Evolutionary conservation across 2,113 vertebrate genomes (phyloP), one percentile per base, ranked within the genome.

Genomic region (Rhabdornis inornatus): DNA sequence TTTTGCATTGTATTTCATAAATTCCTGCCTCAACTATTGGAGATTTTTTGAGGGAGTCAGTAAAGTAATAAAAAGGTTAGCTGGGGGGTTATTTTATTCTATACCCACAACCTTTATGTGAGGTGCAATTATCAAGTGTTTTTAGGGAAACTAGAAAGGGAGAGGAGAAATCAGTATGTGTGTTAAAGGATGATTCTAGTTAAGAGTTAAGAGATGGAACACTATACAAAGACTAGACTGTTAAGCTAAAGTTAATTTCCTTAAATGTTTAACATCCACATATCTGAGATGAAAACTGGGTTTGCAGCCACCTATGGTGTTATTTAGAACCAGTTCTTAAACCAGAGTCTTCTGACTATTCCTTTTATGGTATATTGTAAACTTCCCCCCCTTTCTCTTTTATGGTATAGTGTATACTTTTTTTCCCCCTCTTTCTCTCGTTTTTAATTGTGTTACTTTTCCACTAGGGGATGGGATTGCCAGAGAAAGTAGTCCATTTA

Each of bases 401-500:
- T 64, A 30, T 24, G 8, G 6, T 53, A 33, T 20, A 55, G 4
- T 20, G n/a, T 47, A 45, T 53, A 11, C 12, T 49, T 53, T 53
- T 53, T 11, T 4, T 10, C 52, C 52, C 6, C 52, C 27, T 11
- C 28, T 30, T 31, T 11, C 7, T 59, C 21, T 84, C 75, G 13
- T 88, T 95, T 91, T 53, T 65, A 56, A 95, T 42, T 81, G 15
- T 92, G 77, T 37, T 30, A 9, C n/a, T 96, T 92, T 95, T 74
- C 25, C 23, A 20, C 3, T 95, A 99, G 99, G 98, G 40, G 99
- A 99, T 98, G 99, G 98, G 4, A 90, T 94, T 88, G 97, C 98
- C 33, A 98, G 98, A 83, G 99, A 99, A 94, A 99, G 92, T 76
- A 99, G 98, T 90, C 99, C 99, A 0, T 99, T 99, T 80, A 98